Base-by-base conservation (phyloP, 2,797 vertebrate genomes). In the Gymnodraco acuticeps region DNA sequence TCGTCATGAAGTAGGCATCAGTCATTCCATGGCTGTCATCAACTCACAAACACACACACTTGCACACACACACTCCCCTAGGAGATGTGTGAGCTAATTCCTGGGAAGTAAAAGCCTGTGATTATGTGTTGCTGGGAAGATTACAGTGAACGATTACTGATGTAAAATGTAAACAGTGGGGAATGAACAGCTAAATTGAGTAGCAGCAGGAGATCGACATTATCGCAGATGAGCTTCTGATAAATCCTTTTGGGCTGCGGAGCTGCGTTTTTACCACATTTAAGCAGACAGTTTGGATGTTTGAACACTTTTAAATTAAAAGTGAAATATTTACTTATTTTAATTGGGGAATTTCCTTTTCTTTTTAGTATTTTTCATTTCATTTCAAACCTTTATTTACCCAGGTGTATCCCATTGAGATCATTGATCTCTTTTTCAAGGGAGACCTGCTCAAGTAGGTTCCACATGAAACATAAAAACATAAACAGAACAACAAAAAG, bases 71-170 rank as follows among this genome's bases (percentile, higher is more conserved):
- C 31, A 59, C n/a, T 64, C 81, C 64, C 70, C 62, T 65, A 72
- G 64, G 85, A 90, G 76, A 42, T 75, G 75, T 86, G 90, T 59
- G 59, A 79, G 86, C 80, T 90, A 83, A 89, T 90, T 88, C 88
- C 66, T 85, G 67, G 70, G 53, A 41, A 65, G 87, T 80, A 88
- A 90, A 92, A 90, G 82, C 81, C 46, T 52, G 72, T 86, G 89
- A 91, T 93, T 89, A 92, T 86, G 85, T 65, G 84, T 86, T 81
- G 64, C 75, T 72, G 74, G 73, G 86, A 85, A 92, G 90, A 93
- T 92, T 92, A 89, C 75, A 87, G 83, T 88, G 72, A 92, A 88
- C 66, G 78, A 88, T 88, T 89, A 89, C 89, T 87, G 87, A 87
- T 89, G 81, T 84, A 74, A 77, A 88, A 70, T 88, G 82, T 82